A percentile compares a stretch with the other conserved stretches of the same genome.
Evolutionary conservation across 1,140 invertebrate species (phyloP).

Genomic region (Galleria mellonella): DNA sequence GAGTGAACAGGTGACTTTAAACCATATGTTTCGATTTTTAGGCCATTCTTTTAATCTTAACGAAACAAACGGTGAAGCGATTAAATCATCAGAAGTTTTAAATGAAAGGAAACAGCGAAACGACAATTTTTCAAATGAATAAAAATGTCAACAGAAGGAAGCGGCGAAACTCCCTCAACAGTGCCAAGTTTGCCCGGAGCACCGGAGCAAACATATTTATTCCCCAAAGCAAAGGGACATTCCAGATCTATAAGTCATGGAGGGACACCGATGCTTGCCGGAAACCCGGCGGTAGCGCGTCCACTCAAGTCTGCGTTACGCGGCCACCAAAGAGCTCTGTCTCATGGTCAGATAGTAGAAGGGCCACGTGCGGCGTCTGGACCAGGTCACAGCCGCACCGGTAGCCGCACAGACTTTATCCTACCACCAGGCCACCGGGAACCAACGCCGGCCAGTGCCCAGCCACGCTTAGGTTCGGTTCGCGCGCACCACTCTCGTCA

Average conservation of each 20-base stretch:
- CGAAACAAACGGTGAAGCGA: conserved; percentile 11
- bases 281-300: conserved; percentile 62
- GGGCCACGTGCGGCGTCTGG: conserved; percentile 57
- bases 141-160: conserved; percentile 75
- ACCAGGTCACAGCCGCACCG: conserved; percentile 84
- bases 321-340: conserved; percentile 89
- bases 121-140: conserved; percentile 61
- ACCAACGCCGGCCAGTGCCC: conserved; percentile 61
- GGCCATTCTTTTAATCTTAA: conserved; percentile 29
- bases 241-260: conserved; percentile 87
- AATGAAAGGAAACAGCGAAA: conserved; percentile 53
- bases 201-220: conserved; percentile 76
- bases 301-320: conserved; percentile 80
- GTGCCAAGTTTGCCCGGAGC: conserved; percentile 66
- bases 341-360: conserved; percentile 88
- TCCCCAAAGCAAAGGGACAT: conserved; percentile 78
- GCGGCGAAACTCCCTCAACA: conserved; percentile 68
- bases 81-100: conserved; percentile 33
- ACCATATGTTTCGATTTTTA: conserved; percentile 61
- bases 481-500: conserved; percentile 79
- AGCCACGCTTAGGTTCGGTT: conserved; percentile 69
- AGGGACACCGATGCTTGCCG: conserved; percentile 75
- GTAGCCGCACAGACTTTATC: conserved; percentile 91
- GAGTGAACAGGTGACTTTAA: conserved; percentile 60
- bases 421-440: conserved; percentile 86